phyloP scores from a whole-genome alignment of 2,888 invertebrate species.

The Ischnura elegans region DNA sequence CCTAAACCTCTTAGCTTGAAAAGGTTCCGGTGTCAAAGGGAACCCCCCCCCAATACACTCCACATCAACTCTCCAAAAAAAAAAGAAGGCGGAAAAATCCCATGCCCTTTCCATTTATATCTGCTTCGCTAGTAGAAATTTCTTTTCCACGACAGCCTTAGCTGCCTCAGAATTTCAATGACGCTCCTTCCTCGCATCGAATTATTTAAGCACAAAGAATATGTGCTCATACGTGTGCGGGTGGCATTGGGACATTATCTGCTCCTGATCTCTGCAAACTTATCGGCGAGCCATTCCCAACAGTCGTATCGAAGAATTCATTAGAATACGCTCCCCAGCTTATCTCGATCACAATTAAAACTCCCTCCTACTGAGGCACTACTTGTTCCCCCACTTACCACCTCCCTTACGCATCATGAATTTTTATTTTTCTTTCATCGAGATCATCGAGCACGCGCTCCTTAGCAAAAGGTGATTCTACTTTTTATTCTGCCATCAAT shows the following conservation, averaged over 20 bases:
- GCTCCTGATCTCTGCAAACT: neutral
- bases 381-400: too few relatives aligned
- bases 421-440: too few relatives aligned
- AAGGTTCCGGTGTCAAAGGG: neutral
- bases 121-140: neutral
- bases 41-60: neutral
- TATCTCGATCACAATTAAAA: conserved; percentile 15
- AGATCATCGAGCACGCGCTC: too few relatives aligned
- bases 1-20: conserved; percentile 26
- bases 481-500: too few relatives aligned
- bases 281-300: neutral
- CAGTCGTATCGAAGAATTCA: neutral
- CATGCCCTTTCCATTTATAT: neutral
- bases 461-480: too few relatives aligned
- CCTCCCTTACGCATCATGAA: too few relatives aligned
- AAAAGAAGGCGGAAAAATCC: neutral
- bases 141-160: neutral
- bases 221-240: neutral
- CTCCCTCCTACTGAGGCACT: neutral
- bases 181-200: neutral
- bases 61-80: neutral
- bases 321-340: neutral
- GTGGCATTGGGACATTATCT: neutral
- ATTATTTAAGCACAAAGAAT: neutral
- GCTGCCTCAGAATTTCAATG: neutral